Base-by-base conservation (phyloP, 2,113 vertebrate genomes). In the Scalopus aquaticus region DNA sequence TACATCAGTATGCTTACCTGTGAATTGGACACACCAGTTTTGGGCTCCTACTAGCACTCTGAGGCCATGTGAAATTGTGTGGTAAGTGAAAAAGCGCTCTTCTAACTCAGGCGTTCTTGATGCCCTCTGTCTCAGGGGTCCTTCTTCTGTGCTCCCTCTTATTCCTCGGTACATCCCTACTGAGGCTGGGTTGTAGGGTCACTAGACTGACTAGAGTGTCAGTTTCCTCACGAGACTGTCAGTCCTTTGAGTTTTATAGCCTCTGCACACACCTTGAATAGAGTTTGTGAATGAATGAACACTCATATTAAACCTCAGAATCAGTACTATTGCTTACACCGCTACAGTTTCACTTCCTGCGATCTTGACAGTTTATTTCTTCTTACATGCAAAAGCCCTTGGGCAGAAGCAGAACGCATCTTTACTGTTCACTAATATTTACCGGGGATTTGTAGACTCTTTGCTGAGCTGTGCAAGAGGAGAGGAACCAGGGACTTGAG, bases 371-470 rank as follows among this genome's bases (percentile, higher is more conserved):
- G 32, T 26, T 88, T 92, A 77, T 90, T 94, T 91, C 80, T 88
- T 90, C 72, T 80, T 77, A 24, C 22, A 93, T 73, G 62, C 28
- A 92, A 89, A 96, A 70, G 46, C 19, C 76, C 67, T 80, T 49
- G 10, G 70, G 54, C 65, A 44, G 49, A 78, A 79, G 69, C 70
- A 60, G 28, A 79, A 19, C 4, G 49, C 76, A 80, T 93, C 44
- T 70, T 80, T 60, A 30, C 26, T 82, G 74, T 72, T 65, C 93
- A 72, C 67, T 93, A 88, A 92, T 93, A 78, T 83, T 94, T 93
- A 88, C 44, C 20, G 51, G 56, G 56, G 22, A 56, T 91, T 97
- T 94, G 73, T 46, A 87, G 46, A 76, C 62, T 72, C 49, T 86
- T 35, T 44, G 62, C 30, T 85, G 56, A 70, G 22, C 32, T 87